Percentiles rank a stretch among this genome's conserved stretches.
Evolutionary conservation across 2,888 invertebrate species (phyloP).

Genomic region (Chrysodeixis includens): DNA sequence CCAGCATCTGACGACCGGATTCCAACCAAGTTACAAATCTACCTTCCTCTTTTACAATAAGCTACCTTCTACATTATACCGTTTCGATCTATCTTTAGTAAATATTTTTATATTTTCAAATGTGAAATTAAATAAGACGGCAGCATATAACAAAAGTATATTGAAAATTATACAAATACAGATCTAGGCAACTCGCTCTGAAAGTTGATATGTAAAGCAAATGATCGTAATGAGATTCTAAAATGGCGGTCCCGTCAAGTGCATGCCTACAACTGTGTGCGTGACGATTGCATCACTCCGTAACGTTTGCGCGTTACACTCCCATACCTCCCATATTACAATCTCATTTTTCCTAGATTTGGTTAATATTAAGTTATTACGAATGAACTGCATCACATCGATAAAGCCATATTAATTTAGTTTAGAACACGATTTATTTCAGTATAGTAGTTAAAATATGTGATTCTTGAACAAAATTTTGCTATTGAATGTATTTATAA

Average conservation of each 20-base stretch:
- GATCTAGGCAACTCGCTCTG: background rate
- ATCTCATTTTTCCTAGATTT: background rate
- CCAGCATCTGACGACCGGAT: conserved; percentile 7
- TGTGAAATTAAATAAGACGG: background rate
- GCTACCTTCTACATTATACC: background rate
- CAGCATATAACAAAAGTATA: background rate
- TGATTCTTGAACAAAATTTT: background rate
- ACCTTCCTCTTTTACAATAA: background rate
- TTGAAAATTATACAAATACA: background rate
- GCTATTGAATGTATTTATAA: background rate
- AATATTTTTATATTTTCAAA: background rate
- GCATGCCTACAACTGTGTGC: too few species aligned
- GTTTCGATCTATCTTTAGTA: background rate
- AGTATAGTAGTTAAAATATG: background rate
- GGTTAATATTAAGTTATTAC: background rate
- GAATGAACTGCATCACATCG: background rate
- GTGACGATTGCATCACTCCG: too few species aligned
- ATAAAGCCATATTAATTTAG: background rate
- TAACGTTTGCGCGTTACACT: background rate
- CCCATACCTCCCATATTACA: background rate
- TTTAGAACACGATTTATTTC: background rate
- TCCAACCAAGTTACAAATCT: background rate
- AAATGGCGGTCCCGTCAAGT: background rate
- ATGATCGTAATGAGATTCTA: background rate
- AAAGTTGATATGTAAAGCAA: background rate